Conservation (phyloP, 2,113 vertebrate genomes). For the Prolemur simus region DNA sequence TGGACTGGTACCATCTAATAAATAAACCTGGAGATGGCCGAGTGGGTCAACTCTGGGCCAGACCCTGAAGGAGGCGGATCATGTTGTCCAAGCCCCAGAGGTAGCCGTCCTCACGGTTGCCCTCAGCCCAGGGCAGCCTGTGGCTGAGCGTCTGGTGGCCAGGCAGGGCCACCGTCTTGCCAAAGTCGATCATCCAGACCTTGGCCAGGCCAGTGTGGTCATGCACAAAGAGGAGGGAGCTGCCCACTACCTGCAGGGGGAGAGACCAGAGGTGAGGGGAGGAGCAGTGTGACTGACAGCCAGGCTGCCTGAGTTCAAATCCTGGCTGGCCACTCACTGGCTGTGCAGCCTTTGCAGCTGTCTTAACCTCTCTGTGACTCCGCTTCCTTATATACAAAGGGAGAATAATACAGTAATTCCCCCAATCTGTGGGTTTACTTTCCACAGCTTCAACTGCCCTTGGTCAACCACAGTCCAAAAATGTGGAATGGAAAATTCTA, state of each 20-base stretch:
- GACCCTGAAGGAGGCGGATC: constrained; percentile 85
- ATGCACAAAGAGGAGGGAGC: constrained; percentile 93
- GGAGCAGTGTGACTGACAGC: neutral
- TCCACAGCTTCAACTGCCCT: neutral
- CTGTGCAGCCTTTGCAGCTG: neutral
- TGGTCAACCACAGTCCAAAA: neutral
- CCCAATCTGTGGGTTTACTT: neutral
- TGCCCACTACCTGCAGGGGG: constrained; percentile 90
- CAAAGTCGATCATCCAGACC: constrained; percentile 97
- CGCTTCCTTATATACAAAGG: neutral
- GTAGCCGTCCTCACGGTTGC: constrained; percentile 94
- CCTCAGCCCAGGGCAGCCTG: constrained; percentile 91
- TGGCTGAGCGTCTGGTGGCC: constrained; percentile 87
- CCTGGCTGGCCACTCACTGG: neutral
- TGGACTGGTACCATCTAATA: neutral
- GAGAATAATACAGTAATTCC: neutral
- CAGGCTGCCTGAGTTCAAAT: neutral
- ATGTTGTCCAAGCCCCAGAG: constrained; percentile 95
- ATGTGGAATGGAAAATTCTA: neutral
- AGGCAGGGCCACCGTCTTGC: constrained; percentile 90
- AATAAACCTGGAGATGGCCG: neutral
- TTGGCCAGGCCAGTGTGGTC: constrained; percentile 88
- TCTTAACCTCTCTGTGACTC: neutral
- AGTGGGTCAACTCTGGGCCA: constrained; percentile 78
- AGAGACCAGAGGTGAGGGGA: neutral